Percentiles rank a stretch among this genome's conserved stretches.
These are phyloP conservation scores for Monodelphis domestica DNA, from an alignment of 2,797 vertebrate genomes.

Conservation along the genomic window DNA sequence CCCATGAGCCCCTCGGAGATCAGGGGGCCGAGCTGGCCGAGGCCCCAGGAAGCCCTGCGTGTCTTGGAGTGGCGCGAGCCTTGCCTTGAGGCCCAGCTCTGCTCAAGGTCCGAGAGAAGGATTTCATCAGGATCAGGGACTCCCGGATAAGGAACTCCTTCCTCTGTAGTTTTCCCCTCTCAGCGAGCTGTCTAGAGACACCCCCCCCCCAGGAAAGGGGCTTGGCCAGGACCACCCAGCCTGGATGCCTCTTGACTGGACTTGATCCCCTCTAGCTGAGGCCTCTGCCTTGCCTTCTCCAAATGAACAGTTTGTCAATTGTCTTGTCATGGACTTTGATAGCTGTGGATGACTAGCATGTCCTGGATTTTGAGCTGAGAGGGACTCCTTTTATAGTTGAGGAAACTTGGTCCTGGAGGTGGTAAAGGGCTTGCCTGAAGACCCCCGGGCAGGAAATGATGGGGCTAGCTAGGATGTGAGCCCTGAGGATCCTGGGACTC, in stretches of 20 bases:
- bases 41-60: neutral
- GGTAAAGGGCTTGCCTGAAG: neutral
- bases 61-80: neutral
- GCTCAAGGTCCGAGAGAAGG: no score
- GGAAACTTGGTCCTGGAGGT: neutral
- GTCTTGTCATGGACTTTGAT: neutral
- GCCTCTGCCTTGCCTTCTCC: neutral
- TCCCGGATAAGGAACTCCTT: neutral
- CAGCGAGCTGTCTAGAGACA: no score
- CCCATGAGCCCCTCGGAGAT: neutral
- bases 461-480: neutral
- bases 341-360: neutral
- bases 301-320: neutral
- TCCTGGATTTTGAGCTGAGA: neutral
- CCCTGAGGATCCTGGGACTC: neutral
- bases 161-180: no score
- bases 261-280: neutral
- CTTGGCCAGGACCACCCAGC: no score
- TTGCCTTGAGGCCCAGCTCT: neutral
- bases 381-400: neutral
- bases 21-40: neutral
- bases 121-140: no score
- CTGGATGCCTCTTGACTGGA: neutral
- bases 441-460: neutral
- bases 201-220: no score